phyloP scores from a whole-genome alignment of 2,113 vertebrate species.

The Saccopteryx bilineata region DNA sequence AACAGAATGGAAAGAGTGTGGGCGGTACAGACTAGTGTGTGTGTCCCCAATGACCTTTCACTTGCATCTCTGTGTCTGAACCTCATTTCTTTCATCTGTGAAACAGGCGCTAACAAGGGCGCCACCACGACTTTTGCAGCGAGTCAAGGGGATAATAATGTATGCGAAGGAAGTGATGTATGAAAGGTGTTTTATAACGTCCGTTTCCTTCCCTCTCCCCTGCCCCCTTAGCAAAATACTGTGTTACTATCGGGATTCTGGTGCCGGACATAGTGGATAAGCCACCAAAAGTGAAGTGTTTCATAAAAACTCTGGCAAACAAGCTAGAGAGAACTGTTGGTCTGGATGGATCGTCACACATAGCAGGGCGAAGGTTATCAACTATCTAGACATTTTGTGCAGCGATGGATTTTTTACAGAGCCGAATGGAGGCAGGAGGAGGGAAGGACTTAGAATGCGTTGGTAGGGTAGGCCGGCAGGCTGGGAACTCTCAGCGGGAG shows the following conservation, averaged over 20 bases:
- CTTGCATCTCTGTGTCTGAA: accelerated
- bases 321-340: neutral
- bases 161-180: accelerated
- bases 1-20: neutral
- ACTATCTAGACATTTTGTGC: neutral
- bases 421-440: neutral
- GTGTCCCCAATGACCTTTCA: accelerated
- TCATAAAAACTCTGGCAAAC: neutral
- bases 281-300: neutral
- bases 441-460: neutral
- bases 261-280: accelerated
- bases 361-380: neutral
- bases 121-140: accelerated
- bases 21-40: accelerated
- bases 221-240: neutral
- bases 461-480: accelerated
- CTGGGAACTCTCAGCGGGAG: neutral
- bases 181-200: neutral
- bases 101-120: accelerated
- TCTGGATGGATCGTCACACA: neutral
- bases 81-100: neutral
- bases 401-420: too few species aligned
- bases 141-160: neutral
- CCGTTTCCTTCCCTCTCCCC: neutral
- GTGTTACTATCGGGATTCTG: neutral